These are phyloP conservation scores for Rhopalosiphum padi DNA, from an alignment of 1,140 invertebrate genomes.

Conservation along the genomic window DNA sequence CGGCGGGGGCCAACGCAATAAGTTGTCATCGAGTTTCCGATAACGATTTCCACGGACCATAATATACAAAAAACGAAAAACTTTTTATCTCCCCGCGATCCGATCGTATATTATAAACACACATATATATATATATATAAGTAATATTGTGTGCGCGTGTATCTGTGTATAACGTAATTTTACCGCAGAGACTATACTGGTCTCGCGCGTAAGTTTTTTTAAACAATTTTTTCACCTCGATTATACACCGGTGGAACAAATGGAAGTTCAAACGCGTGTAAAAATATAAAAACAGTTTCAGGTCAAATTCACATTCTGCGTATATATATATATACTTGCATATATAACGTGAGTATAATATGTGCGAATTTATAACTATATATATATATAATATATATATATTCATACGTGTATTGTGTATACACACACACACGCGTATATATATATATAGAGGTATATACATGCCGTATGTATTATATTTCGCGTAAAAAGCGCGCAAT, in stretches of 20 bases:
- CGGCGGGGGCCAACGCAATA: too few species aligned
- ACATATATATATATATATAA: neutral
- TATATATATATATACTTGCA: neutral
- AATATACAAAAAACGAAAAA: neutral
- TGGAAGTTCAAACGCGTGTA: neutral
- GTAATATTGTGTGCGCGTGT: neutral
- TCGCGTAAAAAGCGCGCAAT: neutral
- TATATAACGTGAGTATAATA: neutral
- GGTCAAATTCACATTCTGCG: neutral
- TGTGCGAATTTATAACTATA: neutral
- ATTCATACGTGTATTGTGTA: too few species aligned
- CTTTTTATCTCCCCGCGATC: constrained; percentile 10
- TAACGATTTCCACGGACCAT: neutral
- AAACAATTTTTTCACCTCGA: neutral
- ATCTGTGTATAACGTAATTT: neutral
- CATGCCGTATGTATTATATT: neutral
- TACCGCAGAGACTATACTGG: neutral
- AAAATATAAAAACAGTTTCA: neutral
- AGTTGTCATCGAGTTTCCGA: constrained; percentile 8
- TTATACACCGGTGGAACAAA: neutral
- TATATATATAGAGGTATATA: too few species aligned
- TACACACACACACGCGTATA: too few species aligned
- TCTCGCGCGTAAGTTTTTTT: neutral
- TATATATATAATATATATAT: too few species aligned
- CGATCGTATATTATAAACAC: neutral